phyloP scores from a whole-genome alignment of 1,140 invertebrate genomes.

The Neuroterus valhalla region DNA sequence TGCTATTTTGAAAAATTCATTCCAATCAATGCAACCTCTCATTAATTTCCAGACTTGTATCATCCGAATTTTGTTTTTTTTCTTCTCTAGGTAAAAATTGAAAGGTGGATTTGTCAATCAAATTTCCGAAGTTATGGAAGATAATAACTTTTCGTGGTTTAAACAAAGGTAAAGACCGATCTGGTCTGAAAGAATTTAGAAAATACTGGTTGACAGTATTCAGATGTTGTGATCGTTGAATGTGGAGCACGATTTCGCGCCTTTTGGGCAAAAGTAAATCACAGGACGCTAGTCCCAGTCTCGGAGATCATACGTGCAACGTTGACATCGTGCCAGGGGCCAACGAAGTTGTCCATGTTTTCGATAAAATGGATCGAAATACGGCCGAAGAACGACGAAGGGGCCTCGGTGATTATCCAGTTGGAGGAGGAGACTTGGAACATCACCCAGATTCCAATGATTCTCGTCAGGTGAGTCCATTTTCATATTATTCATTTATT shows the following conservation, averaged over 20 bases:
- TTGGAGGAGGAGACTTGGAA: constrained; percentile 61
- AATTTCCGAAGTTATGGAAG: too few species aligned
- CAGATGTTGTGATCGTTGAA: constrained; percentile 59
- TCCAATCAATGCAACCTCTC: too few species aligned
- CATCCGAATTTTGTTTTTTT: too few species aligned
- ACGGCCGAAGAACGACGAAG: constrained; percentile 70
- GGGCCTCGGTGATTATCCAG: constrained; percentile 54
- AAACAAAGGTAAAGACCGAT: neutral
- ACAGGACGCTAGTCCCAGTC: constrained; percentile 56
- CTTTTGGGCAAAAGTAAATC: constrained; percentile 68
- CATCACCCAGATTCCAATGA: constrained; percentile 66
- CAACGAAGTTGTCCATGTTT: constrained; percentile 72
- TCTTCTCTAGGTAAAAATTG: too few species aligned
- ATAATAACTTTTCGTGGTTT: neutral
- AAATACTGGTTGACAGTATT: neutral
- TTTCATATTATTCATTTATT: constrained; percentile 7
- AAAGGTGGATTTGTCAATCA: too few species aligned
- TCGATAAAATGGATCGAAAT: constrained; percentile 73
- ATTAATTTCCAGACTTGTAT: too few species aligned
- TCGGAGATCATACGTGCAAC: constrained; percentile 56
- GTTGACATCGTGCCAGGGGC: constrained; percentile 61
- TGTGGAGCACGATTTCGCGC: constrained; percentile 73
- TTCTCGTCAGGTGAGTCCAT: constrained; percentile 64
- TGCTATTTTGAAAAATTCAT: too few species aligned
- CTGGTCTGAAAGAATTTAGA: neutral